phyloP scores from a whole-genome alignment of 1,140 invertebrate genomes.

The Xylocopa sonorina region DNA sequence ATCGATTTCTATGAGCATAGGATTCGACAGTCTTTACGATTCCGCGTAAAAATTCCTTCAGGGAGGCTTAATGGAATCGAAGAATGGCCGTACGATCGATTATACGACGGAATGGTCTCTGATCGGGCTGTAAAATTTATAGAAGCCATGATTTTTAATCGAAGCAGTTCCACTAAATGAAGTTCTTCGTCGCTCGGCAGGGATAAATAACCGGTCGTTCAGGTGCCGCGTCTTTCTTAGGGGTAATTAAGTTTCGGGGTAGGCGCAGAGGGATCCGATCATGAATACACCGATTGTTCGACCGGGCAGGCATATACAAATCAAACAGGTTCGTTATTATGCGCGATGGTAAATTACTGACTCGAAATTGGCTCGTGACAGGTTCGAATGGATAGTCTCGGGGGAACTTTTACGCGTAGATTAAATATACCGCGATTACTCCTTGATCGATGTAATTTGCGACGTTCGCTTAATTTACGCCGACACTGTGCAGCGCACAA shows the following conservation, averaged over 20 bases:
- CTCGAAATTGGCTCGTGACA: not conserved
- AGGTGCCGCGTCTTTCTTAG: not conserved
- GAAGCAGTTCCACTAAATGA: not conserved
- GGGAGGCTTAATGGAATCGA: not conserved
- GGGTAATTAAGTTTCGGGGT: slow-evolving; percentile 16
- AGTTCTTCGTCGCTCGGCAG: not conserved
- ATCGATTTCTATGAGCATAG: not conserved
- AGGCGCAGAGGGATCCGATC: not conserved
- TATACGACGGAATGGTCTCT: not conserved
- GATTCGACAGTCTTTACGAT: not conserved
- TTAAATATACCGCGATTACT: slow-evolving; percentile 7
- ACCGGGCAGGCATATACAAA: not conserved
- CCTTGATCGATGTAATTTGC: not conserved
- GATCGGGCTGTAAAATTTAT: slow-evolving; percentile 4
- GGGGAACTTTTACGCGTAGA: not conserved
- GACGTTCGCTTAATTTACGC: not conserved
- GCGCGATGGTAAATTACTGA: not conserved
- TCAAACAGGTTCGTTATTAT: not conserved
- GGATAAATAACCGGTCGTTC: slow-evolving; percentile 19
- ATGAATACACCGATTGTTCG: not conserved
- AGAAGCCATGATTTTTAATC: slow-evolving; percentile 9
- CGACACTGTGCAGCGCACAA: not conserved
- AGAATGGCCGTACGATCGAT: not conserved
- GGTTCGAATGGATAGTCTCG: not conserved
- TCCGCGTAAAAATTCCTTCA: not conserved